phyloP scores from a whole-genome alignment of 64 coral and sea anemone species.

The Montipora cactus region DNA sequence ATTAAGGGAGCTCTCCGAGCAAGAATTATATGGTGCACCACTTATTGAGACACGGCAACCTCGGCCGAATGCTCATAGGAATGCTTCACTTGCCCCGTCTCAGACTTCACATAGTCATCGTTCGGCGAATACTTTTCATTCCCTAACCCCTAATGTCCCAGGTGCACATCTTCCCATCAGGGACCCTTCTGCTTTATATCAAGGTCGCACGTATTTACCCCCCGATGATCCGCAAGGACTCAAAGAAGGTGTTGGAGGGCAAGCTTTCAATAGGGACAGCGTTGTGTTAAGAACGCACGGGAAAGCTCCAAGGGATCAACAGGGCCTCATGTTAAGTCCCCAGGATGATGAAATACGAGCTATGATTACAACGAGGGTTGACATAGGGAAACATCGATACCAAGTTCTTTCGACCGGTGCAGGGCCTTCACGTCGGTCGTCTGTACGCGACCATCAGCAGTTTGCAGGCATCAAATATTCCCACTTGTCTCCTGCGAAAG shows the following conservation, averaged over 20 bases:
- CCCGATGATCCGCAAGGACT: neutral
- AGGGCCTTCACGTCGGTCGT: no score
- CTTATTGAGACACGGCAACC: neutral
- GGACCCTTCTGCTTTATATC: neutral
- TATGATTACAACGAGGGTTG: neutral
- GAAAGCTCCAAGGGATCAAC: neutral
- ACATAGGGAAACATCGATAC: neutral
- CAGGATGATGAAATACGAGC: neutral
- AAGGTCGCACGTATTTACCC: neutral
- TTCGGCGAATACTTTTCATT: neutral
- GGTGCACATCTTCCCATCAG: neutral
- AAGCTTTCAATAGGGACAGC: neutral
- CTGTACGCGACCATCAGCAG: neutral
- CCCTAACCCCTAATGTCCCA: neutral
- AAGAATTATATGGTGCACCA: slow-evolving; percentile 5
- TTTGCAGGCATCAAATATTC: neutral
- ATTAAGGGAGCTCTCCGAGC: neutral
- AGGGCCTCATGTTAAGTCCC: neutral
- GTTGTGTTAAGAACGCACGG: neutral
- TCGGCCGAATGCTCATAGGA: neutral
- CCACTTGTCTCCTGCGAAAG: neutral
- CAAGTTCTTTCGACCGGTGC: neutral
- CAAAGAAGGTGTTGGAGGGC: neutral
- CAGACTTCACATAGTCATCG: neutral
- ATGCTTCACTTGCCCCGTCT: neutral